Conservation (phyloP, 2,888 invertebrate genomes). For the Andrena praecox region DNA sequence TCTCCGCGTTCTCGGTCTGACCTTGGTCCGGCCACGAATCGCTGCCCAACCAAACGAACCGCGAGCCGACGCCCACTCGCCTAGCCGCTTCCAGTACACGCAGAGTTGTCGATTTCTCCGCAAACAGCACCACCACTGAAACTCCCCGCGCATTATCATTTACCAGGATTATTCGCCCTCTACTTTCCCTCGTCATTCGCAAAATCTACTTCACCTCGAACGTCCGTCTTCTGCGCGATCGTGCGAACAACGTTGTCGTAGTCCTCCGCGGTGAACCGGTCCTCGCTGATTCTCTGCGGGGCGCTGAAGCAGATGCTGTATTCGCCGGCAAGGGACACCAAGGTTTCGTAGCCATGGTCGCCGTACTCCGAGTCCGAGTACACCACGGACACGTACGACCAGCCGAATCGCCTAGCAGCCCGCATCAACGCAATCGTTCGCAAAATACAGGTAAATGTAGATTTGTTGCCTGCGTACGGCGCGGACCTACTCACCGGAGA, state of each 20-base stretch:
- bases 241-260: conserved; percentile 85
- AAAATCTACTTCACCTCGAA: conserved; percentile 82
- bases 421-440: no score
- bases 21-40: conserved; percentile 86
- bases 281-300: conserved; percentile 84
- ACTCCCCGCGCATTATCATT: neutral
- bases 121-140: conserved; percentile 86
- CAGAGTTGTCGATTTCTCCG: conserved; percentile 84
- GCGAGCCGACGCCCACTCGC: conserved; percentile 76
- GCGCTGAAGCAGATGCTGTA: conserved; percentile 86
- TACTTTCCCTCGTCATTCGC: no score
- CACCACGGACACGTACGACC: conserved; percentile 86
- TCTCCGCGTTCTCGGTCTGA: conserved; percentile 73
- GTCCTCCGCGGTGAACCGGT: conserved; percentile 82
- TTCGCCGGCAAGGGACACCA: conserved; percentile 82
- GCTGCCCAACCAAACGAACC: conserved; percentile 86
- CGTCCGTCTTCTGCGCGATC: conserved; percentile 83
- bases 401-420: conserved; percentile 84
- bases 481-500: conserved; percentile 83
- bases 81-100: conserved; percentile 85
- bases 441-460: no score
- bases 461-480: no score
- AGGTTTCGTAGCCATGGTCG: conserved; percentile 85
- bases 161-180: conserved; percentile 9
- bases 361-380: conserved; percentile 87